A percentile compares a stretch with the other conserved stretches of the same genome.
These are phyloP conservation scores for Aegypius monachus DNA, from an alignment of 2,113 vertebrate species.

Conservation along the genomic window DNA sequence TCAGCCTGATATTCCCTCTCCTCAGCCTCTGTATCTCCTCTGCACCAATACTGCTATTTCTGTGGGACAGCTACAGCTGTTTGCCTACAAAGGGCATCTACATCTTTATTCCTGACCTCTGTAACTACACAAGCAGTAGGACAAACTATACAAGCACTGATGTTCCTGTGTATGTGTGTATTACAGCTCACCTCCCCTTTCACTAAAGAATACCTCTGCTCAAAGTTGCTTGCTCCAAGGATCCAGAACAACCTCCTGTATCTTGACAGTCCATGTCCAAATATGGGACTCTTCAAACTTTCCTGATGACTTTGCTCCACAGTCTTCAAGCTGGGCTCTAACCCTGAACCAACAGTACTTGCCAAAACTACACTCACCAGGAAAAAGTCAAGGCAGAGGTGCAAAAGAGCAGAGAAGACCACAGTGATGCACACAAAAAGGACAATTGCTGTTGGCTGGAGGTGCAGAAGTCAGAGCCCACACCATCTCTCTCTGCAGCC, in stretches of 20 bases:
- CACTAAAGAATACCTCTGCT: not conserved
- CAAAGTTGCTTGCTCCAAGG: not conserved
- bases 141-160: not conserved
- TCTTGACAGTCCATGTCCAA: not conserved
- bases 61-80: not conserved
- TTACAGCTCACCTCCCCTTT: not conserved
- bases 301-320: not conserved
- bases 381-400: not conserved
- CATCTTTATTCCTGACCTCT: not conserved
- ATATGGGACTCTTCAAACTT: not conserved
- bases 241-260: not conserved
- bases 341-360: not conserved
- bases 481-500: not conserved
- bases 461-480: not conserved
- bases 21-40: not conserved
- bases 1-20: not conserved
- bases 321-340: not conserved
- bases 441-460: not conserved
- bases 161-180: not conserved
- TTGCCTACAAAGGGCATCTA: not conserved
- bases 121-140: not conserved
- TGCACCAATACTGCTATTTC: not conserved
- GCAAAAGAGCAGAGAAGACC: not conserved
- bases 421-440: not conserved
- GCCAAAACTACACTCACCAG: not conserved